Conservation (phyloP, 2,113 vertebrate genomes). For the Ptyas mucosa region DNA sequence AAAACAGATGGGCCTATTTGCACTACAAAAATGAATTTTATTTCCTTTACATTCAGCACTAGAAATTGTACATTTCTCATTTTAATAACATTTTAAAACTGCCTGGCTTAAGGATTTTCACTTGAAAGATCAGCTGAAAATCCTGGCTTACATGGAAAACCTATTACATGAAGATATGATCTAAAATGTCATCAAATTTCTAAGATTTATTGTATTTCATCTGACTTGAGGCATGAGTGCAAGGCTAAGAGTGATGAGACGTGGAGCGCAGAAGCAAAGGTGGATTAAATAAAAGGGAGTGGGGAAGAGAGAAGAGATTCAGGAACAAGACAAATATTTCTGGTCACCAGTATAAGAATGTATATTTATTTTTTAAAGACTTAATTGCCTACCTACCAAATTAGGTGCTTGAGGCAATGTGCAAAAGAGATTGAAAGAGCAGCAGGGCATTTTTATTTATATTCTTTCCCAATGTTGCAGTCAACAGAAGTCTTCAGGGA, state of each 20-base stretch:
- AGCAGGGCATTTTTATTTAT: not conserved
- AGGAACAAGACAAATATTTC: not conserved
- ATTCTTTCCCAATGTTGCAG: not conserved
- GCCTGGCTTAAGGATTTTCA: conserved; percentile 25
- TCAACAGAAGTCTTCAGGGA: not conserved
- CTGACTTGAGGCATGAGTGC: conserved; percentile 8
- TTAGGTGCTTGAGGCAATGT: not conserved
- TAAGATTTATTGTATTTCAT: conserved; percentile 30
- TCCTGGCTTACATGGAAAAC: conserved; percentile 22
- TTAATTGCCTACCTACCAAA: not conserved
- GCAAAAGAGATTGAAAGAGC: not conserved
- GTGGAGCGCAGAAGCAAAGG: not conserved
- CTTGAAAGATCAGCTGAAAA: conserved; percentile 28
- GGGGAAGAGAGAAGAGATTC: not conserved
- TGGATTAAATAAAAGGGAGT: not conserved
- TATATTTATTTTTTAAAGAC: not conserved
- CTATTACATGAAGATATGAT: conserved; percentile 25
- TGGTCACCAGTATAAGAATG: not conserved
- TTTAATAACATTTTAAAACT: conserved; percentile 37
- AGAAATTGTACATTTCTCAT: conserved; percentile 16
- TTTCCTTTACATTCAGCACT: conserved; percentile 17
- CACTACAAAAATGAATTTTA: conserved; percentile 24
- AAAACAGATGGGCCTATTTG: conserved; percentile 4
- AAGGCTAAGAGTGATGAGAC: conserved; percentile 5
- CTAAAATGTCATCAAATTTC: conserved; percentile 38